phyloP scores from a whole-genome alignment of 2,113 vertebrate species.

The Oryzias celebensis region DNA sequence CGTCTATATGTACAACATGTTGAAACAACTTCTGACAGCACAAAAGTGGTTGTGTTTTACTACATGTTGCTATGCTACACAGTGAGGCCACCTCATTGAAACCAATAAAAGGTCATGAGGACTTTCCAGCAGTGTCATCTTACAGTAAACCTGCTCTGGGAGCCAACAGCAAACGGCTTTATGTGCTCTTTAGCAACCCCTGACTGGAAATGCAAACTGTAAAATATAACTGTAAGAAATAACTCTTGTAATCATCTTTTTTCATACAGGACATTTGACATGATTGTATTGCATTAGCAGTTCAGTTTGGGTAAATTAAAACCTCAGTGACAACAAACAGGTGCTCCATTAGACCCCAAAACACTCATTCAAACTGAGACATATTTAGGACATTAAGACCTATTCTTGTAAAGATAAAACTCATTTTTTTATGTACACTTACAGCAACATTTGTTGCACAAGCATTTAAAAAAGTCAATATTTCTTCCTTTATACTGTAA shows the following conservation, averaged over 20 bases:
- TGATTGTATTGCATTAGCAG: constrained; percentile 20
- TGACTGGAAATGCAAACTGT: constrained; percentile 7
- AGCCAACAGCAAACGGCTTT: constrained; percentile 11
- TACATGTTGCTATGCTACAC: constrained; percentile 57
- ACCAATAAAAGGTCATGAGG: background rate
- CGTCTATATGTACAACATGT: constrained; percentile 38
- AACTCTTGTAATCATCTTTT: background rate
- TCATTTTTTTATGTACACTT: constrained; percentile 35
- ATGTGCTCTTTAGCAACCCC: background rate
- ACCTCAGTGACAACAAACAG: constrained; percentile 16
- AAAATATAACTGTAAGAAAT: background rate
- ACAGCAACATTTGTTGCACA: constrained; percentile 50
- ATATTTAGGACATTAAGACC: constrained; percentile 48
- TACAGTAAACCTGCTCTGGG: constrained; percentile 14
- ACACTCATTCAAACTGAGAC: constrained; percentile 51
- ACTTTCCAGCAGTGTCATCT: constrained; percentile 17
- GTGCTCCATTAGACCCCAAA: constrained; percentile 24
- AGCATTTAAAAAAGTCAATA: constrained; percentile 19
- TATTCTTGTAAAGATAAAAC: constrained; percentile 30
- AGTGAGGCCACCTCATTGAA: constrained; percentile 18
- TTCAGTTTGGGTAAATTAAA: constrained; percentile 24
- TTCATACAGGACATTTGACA: constrained; percentile 11
- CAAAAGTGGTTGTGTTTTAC: constrained; percentile 39
- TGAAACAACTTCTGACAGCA: constrained; percentile 43
- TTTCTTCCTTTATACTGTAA: too few relatives aligned